A percentile compares a stretch with the other conserved stretches of the same genome.
Evolutionary conservation across 2,888 invertebrate genomes (phyloP).

Genomic region (Octonoba sinensis): DNA sequence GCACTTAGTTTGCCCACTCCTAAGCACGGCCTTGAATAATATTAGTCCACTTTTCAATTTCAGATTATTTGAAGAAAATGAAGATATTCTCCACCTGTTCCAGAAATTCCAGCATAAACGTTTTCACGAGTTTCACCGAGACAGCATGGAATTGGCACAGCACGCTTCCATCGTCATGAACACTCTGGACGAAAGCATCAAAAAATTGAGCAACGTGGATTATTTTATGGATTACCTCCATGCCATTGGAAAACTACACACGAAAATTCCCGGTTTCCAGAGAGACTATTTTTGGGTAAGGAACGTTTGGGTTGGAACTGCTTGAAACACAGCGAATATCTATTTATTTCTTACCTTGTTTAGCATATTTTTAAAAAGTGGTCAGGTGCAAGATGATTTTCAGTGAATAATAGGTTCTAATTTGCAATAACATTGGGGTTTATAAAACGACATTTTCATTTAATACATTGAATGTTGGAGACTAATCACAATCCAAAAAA

Average conservation of each 20-base stretch:
- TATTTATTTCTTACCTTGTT: conserved; percentile 39
- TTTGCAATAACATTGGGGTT: no score
- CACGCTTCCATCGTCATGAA: conserved; percentile 75
- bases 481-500: no score
- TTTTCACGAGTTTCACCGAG: conserved; percentile 43
- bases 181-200: conserved; percentile 69
- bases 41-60: not conserved
- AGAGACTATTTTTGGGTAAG: conserved; percentile 88
- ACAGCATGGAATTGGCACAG: conserved; percentile 61
- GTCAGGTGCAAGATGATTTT: no score
- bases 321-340: conserved; percentile 66
- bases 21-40: no score
- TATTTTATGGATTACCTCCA: conserved; percentile 84
- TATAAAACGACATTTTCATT: no score
- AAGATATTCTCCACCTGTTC: conserved; percentile 76
- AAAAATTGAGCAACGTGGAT: conserved; percentile 69
- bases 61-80: conserved; percentile 88
- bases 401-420: no score
- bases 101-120: conserved; percentile 58
- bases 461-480: no score
- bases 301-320: no score
- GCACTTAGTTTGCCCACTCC: no score
- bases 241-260: conserved; percentile 86
- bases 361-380: no score
- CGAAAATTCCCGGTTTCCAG: conserved; percentile 86